Evolutionary conservation across 2,888 invertebrate species (phyloP).

Genomic region (Tetanocera ferruginea): DNA sequence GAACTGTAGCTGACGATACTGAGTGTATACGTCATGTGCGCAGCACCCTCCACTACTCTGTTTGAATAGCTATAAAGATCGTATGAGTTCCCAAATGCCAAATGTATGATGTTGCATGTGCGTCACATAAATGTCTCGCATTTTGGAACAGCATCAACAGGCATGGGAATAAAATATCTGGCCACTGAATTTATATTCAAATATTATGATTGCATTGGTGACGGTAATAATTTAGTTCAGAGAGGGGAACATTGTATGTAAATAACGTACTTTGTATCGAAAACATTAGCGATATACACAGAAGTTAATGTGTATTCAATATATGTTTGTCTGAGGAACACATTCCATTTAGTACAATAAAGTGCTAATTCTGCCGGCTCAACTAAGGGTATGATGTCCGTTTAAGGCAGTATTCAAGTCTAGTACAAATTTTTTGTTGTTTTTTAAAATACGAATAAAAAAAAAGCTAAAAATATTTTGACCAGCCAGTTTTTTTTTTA

Average conservation of each 20-base stretch:
- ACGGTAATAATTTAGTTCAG: background rate
- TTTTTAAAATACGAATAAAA: too few species aligned
- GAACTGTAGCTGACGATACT: background rate
- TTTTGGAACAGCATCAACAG: slow-evolving; percentile 4
- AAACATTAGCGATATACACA: background rate
- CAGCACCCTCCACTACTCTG: background rate
- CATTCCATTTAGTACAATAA: too few species aligned
- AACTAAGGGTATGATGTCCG: too few species aligned
- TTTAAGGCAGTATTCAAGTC: too few species aligned
- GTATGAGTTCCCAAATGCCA: background rate
- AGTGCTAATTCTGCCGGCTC: too few species aligned
- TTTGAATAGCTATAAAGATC: background rate
- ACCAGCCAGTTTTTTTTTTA: too few species aligned
- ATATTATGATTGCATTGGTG: slow-evolving; percentile 1
- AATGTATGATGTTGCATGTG: background rate
- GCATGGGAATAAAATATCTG: background rate
- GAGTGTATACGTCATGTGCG: background rate
- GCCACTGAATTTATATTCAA: slow-evolving; percentile 1
- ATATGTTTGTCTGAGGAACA: too few species aligned
- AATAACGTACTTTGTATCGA: background rate
- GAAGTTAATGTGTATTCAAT: too few species aligned
- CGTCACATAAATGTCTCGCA: background rate
- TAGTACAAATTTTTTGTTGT: too few species aligned
- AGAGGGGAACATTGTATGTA: background rate
- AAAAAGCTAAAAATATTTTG: too few species aligned